Evolutionary conservation across 1,140 invertebrate species (phyloP).

Genomic region (Scaptomyza montana): DNA sequence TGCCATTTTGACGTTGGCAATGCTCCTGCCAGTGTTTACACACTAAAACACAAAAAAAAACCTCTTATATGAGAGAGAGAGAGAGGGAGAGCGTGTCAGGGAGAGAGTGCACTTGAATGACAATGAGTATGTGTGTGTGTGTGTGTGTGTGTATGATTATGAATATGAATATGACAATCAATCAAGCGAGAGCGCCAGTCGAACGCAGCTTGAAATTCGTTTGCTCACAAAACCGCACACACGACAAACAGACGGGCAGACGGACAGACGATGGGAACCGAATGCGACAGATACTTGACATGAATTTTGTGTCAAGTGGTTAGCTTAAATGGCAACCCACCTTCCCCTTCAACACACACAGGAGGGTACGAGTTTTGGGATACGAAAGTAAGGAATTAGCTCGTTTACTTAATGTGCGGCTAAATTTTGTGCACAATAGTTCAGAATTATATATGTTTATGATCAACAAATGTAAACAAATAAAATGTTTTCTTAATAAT

Average conservation of each 20-base stretch:
- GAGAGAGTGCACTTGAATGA: conserved; percentile 43
- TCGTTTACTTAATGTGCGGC: conserved; percentile 23
- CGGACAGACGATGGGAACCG: neutral
- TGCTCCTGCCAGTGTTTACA: conserved; percentile 60
- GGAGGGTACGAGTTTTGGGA: too few species aligned
- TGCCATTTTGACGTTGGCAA: conserved; percentile 75
- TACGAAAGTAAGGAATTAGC: conserved; percentile 13
- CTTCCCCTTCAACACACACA: too few species aligned
- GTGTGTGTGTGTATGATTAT: conserved; percentile 47
- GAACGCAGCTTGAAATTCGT: conserved; percentile 40
- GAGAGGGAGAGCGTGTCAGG: neutral
- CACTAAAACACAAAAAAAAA: conserved; percentile 33
- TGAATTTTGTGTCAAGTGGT: conserved; percentile 48
- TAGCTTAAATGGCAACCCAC: neutral
- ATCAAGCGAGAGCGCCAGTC: conserved; percentile 60
- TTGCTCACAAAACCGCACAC: conserved; percentile 25
- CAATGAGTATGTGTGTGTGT: conserved; percentile 54
- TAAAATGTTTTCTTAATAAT: conserved; percentile 3
- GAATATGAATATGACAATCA: conserved; percentile 69
- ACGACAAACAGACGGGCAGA: neutral
- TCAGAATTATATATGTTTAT: too few species aligned
- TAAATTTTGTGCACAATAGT: conserved; percentile 1
- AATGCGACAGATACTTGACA: conserved; percentile 59
- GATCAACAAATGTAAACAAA: neutral
- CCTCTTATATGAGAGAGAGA: neutral